Evolutionary conservation across 2,888 invertebrate genomes (phyloP).

Genomic region (Diadromus collaris): DNA sequence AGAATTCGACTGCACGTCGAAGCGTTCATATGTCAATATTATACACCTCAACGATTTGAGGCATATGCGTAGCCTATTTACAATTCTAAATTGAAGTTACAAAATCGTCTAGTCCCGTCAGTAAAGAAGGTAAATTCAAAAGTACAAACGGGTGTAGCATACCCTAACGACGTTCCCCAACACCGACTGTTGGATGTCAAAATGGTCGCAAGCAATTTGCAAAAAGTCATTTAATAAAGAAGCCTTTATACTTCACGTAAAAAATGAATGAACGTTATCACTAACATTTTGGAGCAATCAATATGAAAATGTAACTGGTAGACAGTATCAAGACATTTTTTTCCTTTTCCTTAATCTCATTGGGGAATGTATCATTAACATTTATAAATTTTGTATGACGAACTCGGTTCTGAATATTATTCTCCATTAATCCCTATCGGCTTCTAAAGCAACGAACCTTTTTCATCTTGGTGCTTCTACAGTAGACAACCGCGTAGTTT

Average conservation of each 20-base stretch:
- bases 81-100: too few relatives aligned
- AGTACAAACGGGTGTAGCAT: too few relatives aligned
- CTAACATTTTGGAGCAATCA: neutral
- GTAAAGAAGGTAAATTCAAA: too few relatives aligned
- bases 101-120: too few relatives aligned
- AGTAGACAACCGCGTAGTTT: too few relatives aligned
- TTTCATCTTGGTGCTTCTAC: too few relatives aligned
- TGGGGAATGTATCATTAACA: neutral
- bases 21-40: too few relatives aligned
- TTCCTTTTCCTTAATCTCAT: neutral
- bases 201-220: neutral
- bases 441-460: neutral
- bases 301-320: neutral
- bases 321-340: neutral
- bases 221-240: neutral
- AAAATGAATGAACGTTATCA: neutral
- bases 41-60: too few relatives aligned
- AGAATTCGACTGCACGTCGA: too few relatives aligned
- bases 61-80: too few relatives aligned
- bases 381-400: neutral
- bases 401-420: neutral
- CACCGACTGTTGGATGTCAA: neutral
- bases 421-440: neutral
- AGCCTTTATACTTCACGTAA: neutral
- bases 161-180: neutral